These are phyloP conservation scores for Caloenas nicobarica DNA, from an alignment of 2,113 vertebrate genomes.

Conservation along the genomic window DNA sequence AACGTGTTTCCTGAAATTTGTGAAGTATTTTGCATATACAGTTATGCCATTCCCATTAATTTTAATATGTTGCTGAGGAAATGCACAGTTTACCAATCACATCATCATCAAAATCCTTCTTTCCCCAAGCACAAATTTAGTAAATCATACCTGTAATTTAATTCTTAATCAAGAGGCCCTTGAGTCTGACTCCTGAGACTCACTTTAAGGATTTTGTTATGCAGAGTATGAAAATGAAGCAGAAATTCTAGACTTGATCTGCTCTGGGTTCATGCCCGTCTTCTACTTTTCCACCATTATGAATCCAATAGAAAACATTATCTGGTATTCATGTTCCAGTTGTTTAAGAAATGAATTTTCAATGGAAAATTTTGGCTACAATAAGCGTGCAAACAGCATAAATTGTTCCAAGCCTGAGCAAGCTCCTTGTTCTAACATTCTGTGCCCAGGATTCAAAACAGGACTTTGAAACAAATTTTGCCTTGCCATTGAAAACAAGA, in stretches of 20 bases:
- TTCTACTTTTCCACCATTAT: background rate
- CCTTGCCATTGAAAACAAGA: background rate
- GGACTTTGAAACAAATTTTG: background rate
- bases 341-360: background rate
- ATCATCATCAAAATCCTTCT: conserved; percentile 39
- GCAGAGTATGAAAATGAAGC: conserved; percentile 52
- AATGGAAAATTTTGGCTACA: background rate
- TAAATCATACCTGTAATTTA: conserved; percentile 69
- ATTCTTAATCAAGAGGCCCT: conserved; percentile 74
- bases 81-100: conserved; percentile 39
- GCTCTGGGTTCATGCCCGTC: background rate
- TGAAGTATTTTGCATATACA: background rate
- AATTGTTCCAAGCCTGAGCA: background rate
- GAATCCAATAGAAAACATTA: background rate
- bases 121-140: conserved; percentile 68
- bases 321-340: background rate
- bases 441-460: background rate
- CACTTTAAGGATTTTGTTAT: conserved; percentile 42
- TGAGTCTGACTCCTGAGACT: conserved; percentile 58
- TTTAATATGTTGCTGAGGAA: conserved; percentile 28
- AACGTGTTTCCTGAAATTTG: background rate
- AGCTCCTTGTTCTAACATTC: background rate
- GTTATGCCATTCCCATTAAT: conserved; percentile 24
- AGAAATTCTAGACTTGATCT: background rate
- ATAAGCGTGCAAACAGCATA: background rate